A percentile compares a stretch with the other conserved stretches of the same genome.
Evolutionary conservation across 2,797 vertebrate genomes (phyloP).

Genomic region (Protonibea diacanthus): DNA sequence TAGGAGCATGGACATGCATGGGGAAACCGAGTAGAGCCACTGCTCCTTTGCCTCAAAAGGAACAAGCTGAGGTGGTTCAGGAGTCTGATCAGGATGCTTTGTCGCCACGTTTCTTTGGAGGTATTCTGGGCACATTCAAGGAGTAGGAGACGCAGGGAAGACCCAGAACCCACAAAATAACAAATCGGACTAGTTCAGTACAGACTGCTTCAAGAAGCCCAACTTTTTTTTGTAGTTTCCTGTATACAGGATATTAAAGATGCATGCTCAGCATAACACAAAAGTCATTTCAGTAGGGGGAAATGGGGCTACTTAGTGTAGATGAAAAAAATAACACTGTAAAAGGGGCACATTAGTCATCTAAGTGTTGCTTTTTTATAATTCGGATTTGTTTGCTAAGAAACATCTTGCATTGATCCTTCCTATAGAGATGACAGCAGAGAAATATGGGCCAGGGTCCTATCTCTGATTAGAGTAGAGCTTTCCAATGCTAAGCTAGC

Average conservation of each 20-base stretch:
- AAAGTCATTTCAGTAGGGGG: not conserved
- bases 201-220: not conserved
- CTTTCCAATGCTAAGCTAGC: constrained; percentile 19
- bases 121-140: no score
- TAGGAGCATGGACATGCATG: no score
- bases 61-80: no score
- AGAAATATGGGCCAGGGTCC: constrained; percentile 3
- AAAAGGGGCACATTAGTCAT: not conserved
- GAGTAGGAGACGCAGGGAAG: no score
- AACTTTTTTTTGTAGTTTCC: not conserved
- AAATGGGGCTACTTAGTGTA: not conserved
- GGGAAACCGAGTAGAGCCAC: no score
- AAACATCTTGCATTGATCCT: constrained; percentile 1
- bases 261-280: not conserved
- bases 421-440: not conserved
- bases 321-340: not conserved
- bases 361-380: constrained; percentile 9
- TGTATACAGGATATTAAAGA: not conserved
- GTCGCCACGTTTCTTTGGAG: no score
- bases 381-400: constrained; percentile 6
- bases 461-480: not conserved
- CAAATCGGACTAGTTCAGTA: not conserved
- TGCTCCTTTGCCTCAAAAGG: no score
- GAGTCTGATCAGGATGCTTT: no score
- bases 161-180: not conserved